phyloP scores from a whole-genome alignment of 2,113 vertebrate species.

The Scolopax mira region DNA sequence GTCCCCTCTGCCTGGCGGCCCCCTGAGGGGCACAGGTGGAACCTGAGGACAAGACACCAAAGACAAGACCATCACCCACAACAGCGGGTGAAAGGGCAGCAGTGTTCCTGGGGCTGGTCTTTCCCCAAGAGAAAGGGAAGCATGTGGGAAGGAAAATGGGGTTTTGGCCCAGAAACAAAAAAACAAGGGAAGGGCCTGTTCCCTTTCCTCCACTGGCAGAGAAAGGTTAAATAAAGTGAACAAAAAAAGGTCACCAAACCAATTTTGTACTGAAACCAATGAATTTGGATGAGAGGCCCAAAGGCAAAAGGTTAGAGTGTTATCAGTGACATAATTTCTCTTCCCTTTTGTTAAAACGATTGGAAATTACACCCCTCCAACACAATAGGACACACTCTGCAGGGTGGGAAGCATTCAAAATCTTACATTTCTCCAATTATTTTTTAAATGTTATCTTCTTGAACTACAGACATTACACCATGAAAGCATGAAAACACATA shows the following conservation, averaged over 20 bases:
- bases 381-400: neutral
- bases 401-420: neutral
- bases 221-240: slow-evolving; percentile 50
- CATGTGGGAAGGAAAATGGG: neutral
- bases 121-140: neutral
- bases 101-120: neutral
- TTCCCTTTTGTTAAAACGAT: slow-evolving; percentile 32
- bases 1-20: neutral
- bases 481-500: slow-evolving; percentile 57
- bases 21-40: neutral
- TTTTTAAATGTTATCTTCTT: neutral
- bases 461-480: slow-evolving; percentile 29
- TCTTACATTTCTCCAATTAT: neutral
- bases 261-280: slow-evolving; percentile 57
- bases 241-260: slow-evolving; percentile 47
- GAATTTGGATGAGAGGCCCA: slow-evolving; percentile 63
- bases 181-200: neutral
- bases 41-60: neutral
- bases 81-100: neutral
- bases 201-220: neutral
- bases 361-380: slow-evolving; percentile 59
- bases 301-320: slow-evolving; percentile 57
- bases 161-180: neutral
- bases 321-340: slow-evolving; percentile 31
- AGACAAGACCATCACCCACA: neutral